Base-by-base conservation (phyloP, 2,797 vertebrate species). In the Toxotes lorentzi region DNA sequence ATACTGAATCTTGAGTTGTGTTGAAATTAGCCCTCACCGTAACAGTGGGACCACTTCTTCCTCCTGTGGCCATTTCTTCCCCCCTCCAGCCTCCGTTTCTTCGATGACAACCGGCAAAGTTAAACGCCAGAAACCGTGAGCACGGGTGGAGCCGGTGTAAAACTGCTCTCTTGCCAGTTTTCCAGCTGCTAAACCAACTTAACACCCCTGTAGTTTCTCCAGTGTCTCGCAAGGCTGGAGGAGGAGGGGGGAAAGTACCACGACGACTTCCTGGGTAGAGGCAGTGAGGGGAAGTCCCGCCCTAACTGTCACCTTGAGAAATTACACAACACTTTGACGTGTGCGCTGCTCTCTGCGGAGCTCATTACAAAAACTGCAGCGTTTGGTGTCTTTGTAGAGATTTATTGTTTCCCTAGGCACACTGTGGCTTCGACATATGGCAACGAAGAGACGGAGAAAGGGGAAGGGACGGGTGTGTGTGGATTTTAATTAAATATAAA, bases 241-340 rank as follows among this genome's bases (percentile, higher is more conserved):
- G 34, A 70, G 57, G 76, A 45, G 79, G 60, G 53, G 57, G 27
- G 72, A 63, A 85, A 88, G 83, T 81, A 87, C 81, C 77, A 81
- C 81, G 84, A 85, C 84, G 59, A 90, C 91, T 93, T 94, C 93
- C 93, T 85, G 88, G 64, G 53, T 70, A 56, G 38, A 1, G 17
- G 24, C 50, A 53, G 59, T 51, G 2, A 76, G 47, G 0, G 90
- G 90, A 94, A 92, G 90, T 91, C 83, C 89, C 92, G 89, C 91
- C 92, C 41, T 3, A 32, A 7, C 76, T 67, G 87, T 86, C 88
- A 88, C 47, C 80, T 76, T 74, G 76, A 86, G 48, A 59, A 19
- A 58, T 88, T 61, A 85, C 76, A 2, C 69, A 77, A 81, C 72
- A 40, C 6, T 69, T 53, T 24, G 70, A 70, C 64, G 71, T 3